Base-by-base conservation (phyloP, 2,888 invertebrate species). In the Trichogramma dendrolimi region DNA sequence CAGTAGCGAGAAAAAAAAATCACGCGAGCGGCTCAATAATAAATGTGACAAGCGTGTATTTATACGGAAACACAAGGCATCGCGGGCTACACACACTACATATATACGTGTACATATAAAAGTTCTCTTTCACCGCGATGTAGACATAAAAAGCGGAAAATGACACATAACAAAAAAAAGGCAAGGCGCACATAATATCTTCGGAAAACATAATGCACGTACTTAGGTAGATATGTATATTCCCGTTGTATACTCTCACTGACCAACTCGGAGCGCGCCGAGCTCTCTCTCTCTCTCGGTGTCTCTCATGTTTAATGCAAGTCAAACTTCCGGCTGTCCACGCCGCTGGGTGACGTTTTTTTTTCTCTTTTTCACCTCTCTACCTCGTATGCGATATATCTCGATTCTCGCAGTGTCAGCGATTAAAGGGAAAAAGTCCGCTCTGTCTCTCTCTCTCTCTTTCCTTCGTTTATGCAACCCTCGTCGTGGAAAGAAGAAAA, bases 181-280 rank as follows among this genome's bases (percentile, higher is more conserved):
- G 6, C 6, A 48, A 48, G 27, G 6, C 11, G 27, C 11, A 48
- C 2, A n/a, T 14, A 48, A 48, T 48, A 11, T 48, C 48, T 14
- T 48, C 48, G n/a, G 5, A 6, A 4, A n/a, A 14, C 2, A n/a
- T 7, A 51, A 50, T 58, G 38, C 38, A 40, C 27, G 10, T 39
- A 8, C 40, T 46, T 55, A 60, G 50, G 55, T 46, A 51, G 47
- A 27, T 27, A 27, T 27, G 27, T 27, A 27, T 27, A 27, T 27
- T 27, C 27, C 2, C 27, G 27, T 27, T 3, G 27, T 51, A 61
- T 56, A 57, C 44, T 57, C 48, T 53, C 57, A 52, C 42, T 61
- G 61, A 61, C 54, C 57, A 58, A 49, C 49, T 49, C 5, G 14
- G 40, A 6, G 53, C 53, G 2, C 40, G 27, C 27, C 27, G 5